Conservation (phyloP, 2,797 vertebrate genomes). For the Malurus leucopterus region DNA sequence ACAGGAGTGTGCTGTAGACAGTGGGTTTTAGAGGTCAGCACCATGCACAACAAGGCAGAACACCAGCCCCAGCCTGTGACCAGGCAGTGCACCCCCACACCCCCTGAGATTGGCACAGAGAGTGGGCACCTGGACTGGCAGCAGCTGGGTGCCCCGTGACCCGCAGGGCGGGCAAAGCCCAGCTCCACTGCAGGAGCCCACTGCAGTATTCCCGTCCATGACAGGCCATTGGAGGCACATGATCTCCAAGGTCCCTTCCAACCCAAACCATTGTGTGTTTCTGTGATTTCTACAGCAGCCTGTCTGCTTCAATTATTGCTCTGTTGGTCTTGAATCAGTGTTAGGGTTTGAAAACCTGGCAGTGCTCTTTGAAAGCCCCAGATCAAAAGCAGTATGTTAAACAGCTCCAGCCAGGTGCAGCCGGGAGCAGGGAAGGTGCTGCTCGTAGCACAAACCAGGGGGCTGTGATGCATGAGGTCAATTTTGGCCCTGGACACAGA, state of each 20-base stretch:
- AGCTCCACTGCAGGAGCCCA: neutral
- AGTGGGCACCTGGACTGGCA: neutral
- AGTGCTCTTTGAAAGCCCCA: neutral
- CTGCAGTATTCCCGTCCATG: neutral
- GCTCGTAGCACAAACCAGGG: neutral
- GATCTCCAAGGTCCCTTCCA: neutral
- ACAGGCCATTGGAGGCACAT: neutral
- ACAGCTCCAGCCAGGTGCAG: neutral
- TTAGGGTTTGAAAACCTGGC: neutral
- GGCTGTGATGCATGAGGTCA: neutral
- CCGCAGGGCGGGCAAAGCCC: neutral
- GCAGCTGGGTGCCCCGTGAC: neutral
- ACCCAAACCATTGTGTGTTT: neutral
- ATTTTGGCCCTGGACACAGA: neutral
- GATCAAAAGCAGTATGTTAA: neutral
- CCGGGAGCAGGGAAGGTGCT: neutral
- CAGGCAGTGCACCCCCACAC: neutral
- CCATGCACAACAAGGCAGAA: accelerated
- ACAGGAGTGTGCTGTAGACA: neutral
- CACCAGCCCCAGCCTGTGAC: neutral
- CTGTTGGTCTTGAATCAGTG: accelerated
- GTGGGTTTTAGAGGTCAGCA: neutral
- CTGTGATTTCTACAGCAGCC: neutral
- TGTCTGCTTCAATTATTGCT: neutral
- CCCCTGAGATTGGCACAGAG: neutral